Conservation (phyloP, 2,797 vertebrate genomes). For the Spheniscus humboldti region DNA sequence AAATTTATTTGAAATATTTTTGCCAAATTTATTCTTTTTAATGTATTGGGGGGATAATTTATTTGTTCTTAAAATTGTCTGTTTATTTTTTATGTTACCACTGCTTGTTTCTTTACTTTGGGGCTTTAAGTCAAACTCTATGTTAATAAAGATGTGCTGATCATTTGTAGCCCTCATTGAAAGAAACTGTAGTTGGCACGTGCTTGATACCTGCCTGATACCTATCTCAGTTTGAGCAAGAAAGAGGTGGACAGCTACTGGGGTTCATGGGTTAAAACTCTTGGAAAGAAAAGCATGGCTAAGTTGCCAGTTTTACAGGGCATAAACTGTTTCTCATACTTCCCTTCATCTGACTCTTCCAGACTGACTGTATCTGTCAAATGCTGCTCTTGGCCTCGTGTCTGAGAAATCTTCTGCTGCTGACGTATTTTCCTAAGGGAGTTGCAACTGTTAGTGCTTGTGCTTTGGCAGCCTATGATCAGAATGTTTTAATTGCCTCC, state of each 20-base stretch:
- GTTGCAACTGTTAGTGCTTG: neutral
- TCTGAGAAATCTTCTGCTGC: conserved; percentile 20
- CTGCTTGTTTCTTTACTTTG: neutral
- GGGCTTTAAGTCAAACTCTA: neutral
- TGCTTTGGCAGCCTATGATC: neutral
- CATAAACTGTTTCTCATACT: neutral
- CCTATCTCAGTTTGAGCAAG: neutral
- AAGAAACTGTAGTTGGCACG: neutral
- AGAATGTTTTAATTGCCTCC: neutral
- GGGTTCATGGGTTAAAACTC: neutral
- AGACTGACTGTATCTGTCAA: neutral
- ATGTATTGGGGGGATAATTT: neutral
- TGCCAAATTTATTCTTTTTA: neutral
- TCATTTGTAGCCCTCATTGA: neutral
- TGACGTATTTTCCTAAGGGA: neutral
- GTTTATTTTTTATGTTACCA: neutral
- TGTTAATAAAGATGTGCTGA: neutral
- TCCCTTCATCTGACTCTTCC: neutral
- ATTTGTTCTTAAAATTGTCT: neutral
- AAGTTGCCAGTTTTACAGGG: neutral
- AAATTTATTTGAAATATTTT: neutral
- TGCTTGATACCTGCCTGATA: neutral
- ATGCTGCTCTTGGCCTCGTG: neutral
- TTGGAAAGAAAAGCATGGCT: neutral
- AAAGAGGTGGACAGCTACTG: neutral